phyloP scores from a whole-genome alignment of 2,797 vertebrate genomes.

The Basileuterus tristriatus region DNA sequence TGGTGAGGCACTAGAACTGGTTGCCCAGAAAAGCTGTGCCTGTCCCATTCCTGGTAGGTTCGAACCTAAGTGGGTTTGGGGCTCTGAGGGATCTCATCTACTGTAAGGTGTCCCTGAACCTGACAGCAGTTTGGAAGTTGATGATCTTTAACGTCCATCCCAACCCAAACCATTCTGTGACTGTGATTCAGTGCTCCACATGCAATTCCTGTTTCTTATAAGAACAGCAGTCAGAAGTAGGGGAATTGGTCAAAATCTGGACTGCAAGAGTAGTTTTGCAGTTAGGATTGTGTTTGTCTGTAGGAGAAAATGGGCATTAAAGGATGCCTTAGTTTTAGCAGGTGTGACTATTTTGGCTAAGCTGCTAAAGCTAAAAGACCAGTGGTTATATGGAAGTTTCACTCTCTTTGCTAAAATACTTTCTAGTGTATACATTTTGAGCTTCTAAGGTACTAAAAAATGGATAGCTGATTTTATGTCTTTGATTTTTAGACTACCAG shows the following conservation, averaged over 20 bases:
- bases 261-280: neutral
- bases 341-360: neutral
- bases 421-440: neutral
- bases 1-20: neutral
- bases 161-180: no score
- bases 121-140: neutral
- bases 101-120: neutral
- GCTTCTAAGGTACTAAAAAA: neutral
- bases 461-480: neutral
- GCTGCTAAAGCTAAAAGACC: neutral
- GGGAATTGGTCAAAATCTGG: neutral
- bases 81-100: neutral
- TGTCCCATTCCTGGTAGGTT: neutral
- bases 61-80: rapidly evolving
- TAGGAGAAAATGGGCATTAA: neutral
- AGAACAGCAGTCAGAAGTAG: neutral
- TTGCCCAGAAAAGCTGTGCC: neutral
- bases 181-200: neutral
- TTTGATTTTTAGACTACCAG: neutral
- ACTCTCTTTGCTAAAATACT: neutral
- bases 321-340: neutral
- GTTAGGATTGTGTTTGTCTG: neutral
- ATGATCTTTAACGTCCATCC: rapidly evolving
- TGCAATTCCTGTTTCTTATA: neutral
- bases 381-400: neutral